These are phyloP conservation scores for Melanostoma mellinum DNA, from an alignment of 2,888 invertebrate species.

Conservation along the genomic window DNA sequence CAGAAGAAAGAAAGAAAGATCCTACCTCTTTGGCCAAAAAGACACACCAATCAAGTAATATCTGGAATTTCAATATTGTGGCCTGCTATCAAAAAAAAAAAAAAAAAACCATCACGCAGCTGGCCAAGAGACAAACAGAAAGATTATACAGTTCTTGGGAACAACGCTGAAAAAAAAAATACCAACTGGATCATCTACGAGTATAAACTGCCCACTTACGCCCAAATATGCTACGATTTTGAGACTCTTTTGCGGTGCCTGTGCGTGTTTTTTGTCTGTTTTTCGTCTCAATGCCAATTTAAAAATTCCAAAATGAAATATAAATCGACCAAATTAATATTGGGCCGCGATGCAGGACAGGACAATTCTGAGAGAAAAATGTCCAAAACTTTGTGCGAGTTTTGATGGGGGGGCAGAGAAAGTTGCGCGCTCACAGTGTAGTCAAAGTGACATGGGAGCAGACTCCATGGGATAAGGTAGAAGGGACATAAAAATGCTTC, in stretches of 20 bases:
- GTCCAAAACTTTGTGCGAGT: slow-evolving; percentile 49
- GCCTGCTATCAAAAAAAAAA: slow-evolving; percentile 37
- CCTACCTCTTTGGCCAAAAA: slow-evolving; percentile 41
- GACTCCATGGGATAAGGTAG: slow-evolving; percentile 1
- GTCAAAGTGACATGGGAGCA: slow-evolving; percentile 39
- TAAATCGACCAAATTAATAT: slow-evolving; percentile 82
- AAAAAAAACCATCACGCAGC: slow-evolving; percentile 46
- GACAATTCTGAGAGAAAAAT: slow-evolving; percentile 82
- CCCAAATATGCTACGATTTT: slow-evolving; percentile 71
- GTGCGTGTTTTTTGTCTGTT: slow-evolving; percentile 43
- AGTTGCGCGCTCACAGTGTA: slow-evolving; percentile 9
- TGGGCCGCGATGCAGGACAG: slow-evolving; percentile 74
- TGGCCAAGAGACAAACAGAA: slow-evolving; percentile 40
- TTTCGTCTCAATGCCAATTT: slow-evolving; percentile 78
- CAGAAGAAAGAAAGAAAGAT: slow-evolving; percentile 4
- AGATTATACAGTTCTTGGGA: slow-evolving; percentile 54
- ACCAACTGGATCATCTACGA: slow-evolving; percentile 71
- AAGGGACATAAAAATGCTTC: slow-evolving; percentile 58
- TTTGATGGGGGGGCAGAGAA: not conserved
- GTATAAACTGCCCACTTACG: slow-evolving; percentile 72
- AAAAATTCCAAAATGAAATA: slow-evolving; percentile 82
- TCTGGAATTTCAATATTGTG: slow-evolving; percentile 74
- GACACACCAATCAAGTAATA: slow-evolving; percentile 73
- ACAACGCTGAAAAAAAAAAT: slow-evolving; percentile 44
- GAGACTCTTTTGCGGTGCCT: slow-evolving; percentile 61